Conservation (phyloP, 2,888 invertebrate genomes). For the Callosobruchus maculatus region DNA sequence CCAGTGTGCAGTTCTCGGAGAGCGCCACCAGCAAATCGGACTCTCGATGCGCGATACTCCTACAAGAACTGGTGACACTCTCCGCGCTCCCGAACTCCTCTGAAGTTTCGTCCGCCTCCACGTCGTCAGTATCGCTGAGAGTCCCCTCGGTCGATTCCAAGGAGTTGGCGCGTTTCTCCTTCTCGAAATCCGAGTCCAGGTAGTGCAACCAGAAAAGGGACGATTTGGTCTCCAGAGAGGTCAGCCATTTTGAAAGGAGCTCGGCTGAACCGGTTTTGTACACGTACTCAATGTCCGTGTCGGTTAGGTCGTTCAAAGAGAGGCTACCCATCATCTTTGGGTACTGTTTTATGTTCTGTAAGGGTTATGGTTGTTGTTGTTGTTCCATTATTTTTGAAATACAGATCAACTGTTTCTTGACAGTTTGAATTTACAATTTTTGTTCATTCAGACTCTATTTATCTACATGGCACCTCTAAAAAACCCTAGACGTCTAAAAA, state of each 20-base stretch:
- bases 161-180: conserved; percentile 33
- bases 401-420: no score
- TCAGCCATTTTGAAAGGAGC: conserved; percentile 42
- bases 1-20: conserved; percentile 46
- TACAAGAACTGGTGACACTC: conserved; percentile 35
- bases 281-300: conserved; percentile 25
- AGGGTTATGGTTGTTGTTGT: background rate
- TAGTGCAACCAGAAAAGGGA: conserved; percentile 45
- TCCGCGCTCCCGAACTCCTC: conserved; percentile 23
- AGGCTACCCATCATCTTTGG: conserved; percentile 28
- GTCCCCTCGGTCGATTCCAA: conserved; percentile 35
- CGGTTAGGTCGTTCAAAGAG: conserved; percentile 28
- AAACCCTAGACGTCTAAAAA: no score
- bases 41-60: conserved; percentile 49
- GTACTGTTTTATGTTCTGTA: background rate
- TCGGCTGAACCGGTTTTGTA: conserved; percentile 22
- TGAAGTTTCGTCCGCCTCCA: conserved; percentile 27
- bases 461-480: no score
- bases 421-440: no score
- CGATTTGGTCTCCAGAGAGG: conserved; percentile 42
- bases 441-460: no score
- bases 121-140: conserved; percentile 26
- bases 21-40: conserved; percentile 47
- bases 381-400: no score
- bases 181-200: conserved; percentile 32